Percentiles rank a stretch among this genome's conserved stretches.
phyloP scores from a whole-genome alignment of 1,140 invertebrate species.

The Rhagoletis zephyria region DNA sequence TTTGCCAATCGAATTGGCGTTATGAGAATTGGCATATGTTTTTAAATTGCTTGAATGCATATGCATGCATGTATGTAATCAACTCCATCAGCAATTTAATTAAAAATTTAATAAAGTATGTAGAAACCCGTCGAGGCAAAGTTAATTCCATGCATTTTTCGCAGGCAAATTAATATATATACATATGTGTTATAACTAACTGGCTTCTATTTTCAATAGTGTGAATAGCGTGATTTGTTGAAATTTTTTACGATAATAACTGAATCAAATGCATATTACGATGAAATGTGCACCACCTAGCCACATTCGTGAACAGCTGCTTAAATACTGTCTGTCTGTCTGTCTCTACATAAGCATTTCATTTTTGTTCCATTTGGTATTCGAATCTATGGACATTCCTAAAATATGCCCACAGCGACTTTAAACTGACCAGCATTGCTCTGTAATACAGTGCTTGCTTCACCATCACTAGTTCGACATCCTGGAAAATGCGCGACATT shows the following conservation, averaged over 20 bases:
- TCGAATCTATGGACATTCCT: too few species aligned
- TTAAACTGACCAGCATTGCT: conserved; percentile 77
- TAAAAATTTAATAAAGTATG: too few species aligned
- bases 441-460: conserved; percentile 77
- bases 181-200: too few species aligned
- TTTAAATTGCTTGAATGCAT: background rate
- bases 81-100: background rate
- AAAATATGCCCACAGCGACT: background rate
- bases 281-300: background rate
- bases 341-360: background rate
- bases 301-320: background rate
- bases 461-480: conserved; percentile 67
- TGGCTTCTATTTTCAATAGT: background rate
- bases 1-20: background rate
- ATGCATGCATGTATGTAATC: background rate
- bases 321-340: background rate
- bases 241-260: background rate
- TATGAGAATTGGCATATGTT: too few species aligned
- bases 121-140: too few species aligned
- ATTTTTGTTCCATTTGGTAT: background rate
- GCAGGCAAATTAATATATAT: too few species aligned
- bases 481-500: conserved; percentile 66
- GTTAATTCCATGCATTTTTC: too few species aligned
- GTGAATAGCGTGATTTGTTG: background rate
- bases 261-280: background rate